Evolutionary conservation across 2,888 invertebrate species (phyloP).

Genomic region (Epiblema foenella): DNA sequence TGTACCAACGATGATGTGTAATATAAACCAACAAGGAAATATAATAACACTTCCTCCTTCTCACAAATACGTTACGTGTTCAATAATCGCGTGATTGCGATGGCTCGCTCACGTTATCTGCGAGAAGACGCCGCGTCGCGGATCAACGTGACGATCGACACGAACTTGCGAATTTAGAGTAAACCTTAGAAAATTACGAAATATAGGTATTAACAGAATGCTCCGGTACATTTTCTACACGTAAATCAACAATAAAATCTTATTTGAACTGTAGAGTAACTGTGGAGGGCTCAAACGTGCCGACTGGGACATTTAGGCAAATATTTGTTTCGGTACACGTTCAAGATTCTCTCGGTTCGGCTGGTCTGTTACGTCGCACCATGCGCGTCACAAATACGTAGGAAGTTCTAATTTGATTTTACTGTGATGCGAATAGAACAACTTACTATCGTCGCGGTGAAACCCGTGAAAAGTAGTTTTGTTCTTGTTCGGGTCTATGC

Average conservation of each 20-base stretch:
- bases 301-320: slow-evolving; percentile 28
- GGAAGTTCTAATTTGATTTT: slow-evolving; percentile 31
- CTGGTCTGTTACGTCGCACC: slow-evolving; percentile 22
- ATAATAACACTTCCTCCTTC: slow-evolving; percentile 48
- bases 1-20: slow-evolving; percentile 66
- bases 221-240: slow-evolving; percentile 28
- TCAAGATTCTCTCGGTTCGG: slow-evolving; percentile 24
- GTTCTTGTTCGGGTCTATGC: slow-evolving; percentile 15
- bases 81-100: slow-evolving; percentile 56
- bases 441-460: slow-evolving; percentile 14
- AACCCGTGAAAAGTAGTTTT: slow-evolving; percentile 20
- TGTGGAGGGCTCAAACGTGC: slow-evolving; percentile 14
- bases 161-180: slow-evolving; percentile 51
- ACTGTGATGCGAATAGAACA: slow-evolving; percentile 27
- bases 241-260: slow-evolving; percentile 21
- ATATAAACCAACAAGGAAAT: slow-evolving; percentile 70
- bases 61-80: slow-evolving; percentile 49
- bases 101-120: slow-evolving; percentile 50
- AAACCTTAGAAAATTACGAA: slow-evolving; percentile 30
- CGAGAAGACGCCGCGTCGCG: slow-evolving; percentile 36
- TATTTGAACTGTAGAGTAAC: slow-evolving; percentile 20
- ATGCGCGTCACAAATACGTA: slow-evolving; percentile 28
- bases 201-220: slow-evolving; percentile 20
- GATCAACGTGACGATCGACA: slow-evolving; percentile 52
- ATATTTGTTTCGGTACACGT: slow-evolving; percentile 29